Base-by-base conservation (phyloP, 2,888 invertebrate genomes). In the Polydrusus cervinus region DNA sequence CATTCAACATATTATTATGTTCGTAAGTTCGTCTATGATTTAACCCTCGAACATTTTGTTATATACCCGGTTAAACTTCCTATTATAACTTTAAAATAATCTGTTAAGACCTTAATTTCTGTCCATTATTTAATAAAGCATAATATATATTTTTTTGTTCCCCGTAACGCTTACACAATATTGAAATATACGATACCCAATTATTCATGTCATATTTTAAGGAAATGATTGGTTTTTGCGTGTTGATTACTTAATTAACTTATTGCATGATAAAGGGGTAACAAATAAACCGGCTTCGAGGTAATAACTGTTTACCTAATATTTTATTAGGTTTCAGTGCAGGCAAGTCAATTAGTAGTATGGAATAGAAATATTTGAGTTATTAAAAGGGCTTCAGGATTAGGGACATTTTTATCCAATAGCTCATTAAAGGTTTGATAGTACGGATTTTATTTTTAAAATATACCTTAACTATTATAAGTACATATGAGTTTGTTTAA, bases 281-380 rank as follows among this genome's bases (percentile, higher is more conserved):
- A 25, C n/a, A 51, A 53, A 53, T 53, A 6, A 25, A 34, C 14
- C 3, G 30, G 14, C 34, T 14, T 30, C 34, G 10, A 5, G 14
- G 16, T 60, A 60, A 60, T 60, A 38, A 40, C 14, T 38, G 57
- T 18, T 60, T 60, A 34, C 38, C 57, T 16, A 38, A 60, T 60
- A 38, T 38, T 60, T 60, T 60, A 60, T 60, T 57, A 57, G 38
- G 14, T 30, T 14, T 57, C n/a, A 14, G 11, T 34, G 57, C 55
- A 57, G 10, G 9, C 34, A 60, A 18, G 6, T n/a, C 13, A 34
- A 34, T 34, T 34, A 57, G 9, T 8, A 7, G n/a, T 43, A 13
- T n/a, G 2, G 9, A 9, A 40, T n/a, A n/a, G n/a, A 40, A 11
- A 40, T 40, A 40, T 11, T 40, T 40, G 7, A 25, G 25, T 40